Conservation (phyloP, 2,113 vertebrate species). For the Heliornis fulica region DNA sequence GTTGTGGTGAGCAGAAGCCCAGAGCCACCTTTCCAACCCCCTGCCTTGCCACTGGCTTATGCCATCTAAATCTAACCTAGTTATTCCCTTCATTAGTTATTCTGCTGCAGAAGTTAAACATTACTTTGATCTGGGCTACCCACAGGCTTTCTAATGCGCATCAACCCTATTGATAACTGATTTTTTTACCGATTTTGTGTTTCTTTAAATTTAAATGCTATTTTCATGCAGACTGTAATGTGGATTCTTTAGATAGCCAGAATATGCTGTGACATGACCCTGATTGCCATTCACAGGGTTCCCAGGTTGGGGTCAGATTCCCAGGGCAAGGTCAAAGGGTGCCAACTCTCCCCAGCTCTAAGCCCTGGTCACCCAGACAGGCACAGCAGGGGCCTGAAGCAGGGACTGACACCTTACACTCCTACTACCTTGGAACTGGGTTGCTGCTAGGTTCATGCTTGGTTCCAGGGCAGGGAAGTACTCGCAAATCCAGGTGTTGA, state of each 20-base stretch:
- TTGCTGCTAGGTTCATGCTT: background rate
- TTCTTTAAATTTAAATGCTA: background rate
- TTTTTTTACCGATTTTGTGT: background rate
- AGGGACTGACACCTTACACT: accelerated
- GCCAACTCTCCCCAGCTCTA: background rate
- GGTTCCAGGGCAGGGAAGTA: background rate
- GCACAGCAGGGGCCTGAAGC: background rate
- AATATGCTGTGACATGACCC: background rate
- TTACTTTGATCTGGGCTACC: background rate
- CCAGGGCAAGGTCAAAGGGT: background rate
- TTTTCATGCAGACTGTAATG: background rate
- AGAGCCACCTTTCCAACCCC: background rate
- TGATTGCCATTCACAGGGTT: background rate
- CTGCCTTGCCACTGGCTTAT: background rate
- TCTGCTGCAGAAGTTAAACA: background rate
- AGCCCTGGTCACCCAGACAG: background rate
- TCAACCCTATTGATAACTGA: background rate
- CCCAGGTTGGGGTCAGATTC: background rate
- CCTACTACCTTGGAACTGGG: accelerated
- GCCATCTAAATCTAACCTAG: background rate
- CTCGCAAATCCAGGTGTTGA: background rate
- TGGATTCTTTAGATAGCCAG: background rate
- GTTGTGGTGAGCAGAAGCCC: background rate
- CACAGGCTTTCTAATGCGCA: background rate
- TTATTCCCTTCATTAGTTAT: background rate